phyloP scores from a whole-genome alignment of 1,140 invertebrate genomes.

The Drosophila nebulosa region DNA sequence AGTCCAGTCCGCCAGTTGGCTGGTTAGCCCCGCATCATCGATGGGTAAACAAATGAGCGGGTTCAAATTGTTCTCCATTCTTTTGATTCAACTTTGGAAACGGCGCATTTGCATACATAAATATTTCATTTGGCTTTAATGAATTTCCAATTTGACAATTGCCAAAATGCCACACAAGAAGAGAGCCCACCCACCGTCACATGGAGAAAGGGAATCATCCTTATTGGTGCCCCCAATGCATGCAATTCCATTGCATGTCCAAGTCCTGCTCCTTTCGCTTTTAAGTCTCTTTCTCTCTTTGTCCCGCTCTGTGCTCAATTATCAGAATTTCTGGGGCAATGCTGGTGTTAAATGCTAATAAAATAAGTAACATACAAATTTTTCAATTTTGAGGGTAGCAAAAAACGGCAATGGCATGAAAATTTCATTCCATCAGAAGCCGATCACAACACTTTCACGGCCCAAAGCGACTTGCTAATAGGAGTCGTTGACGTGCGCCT shows the following conservation, averaged over 20 bases:
- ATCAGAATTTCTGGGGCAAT: conserved; percentile 12
- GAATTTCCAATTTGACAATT: conserved; percentile 79
- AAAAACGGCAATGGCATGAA: conserved; percentile 52
- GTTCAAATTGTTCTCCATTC: conserved; percentile 23
- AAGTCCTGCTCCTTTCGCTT: conserved; percentile 32
- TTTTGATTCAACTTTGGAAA: not conserved
- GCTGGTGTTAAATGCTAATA: conserved; percentile 73
- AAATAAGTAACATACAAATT: conserved; percentile 80
- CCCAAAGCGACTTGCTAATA: conserved; percentile 76
- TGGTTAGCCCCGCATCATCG: not conserved
- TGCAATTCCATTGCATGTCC: conserved; percentile 49
- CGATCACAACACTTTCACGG: conserved; percentile 74
- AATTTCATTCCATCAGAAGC: conserved; percentile 30
- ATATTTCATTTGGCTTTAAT: conserved; percentile 78
- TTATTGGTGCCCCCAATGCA: conserved; percentile 12
- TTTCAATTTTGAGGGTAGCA: conserved; percentile 58
- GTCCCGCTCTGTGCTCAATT: not conserved
- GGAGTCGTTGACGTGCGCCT: conserved; percentile 64
- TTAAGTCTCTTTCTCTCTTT: conserved; percentile 14
- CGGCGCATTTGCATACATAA: conserved; percentile 47
- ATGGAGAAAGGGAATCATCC: conserved; percentile 1
- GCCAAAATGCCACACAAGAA: conserved; percentile 68
- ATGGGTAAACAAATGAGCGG: conserved; percentile 18
- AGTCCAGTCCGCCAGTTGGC: conserved; percentile 13
- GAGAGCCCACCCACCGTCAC: conserved; percentile 53